Base-by-base conservation (phyloP, 1,140 invertebrate species). In the Drosophila guanche region DNA sequence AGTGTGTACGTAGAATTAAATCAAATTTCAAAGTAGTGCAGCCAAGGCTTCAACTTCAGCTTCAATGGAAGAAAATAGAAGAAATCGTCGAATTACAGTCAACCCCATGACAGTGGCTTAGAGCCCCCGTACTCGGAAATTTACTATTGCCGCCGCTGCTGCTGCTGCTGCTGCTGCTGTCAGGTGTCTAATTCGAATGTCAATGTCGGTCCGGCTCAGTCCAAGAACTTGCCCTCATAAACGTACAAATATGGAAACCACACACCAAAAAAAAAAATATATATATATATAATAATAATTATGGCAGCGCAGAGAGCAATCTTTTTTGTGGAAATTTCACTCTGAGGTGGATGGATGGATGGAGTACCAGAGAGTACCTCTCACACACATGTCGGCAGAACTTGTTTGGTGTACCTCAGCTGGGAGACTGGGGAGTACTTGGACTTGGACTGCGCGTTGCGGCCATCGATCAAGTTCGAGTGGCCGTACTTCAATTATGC, bases 101-200 rank as follows among this genome's bases (percentile, higher is more conserved):
- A 55, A 55, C 23, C 8, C 27, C 51, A 27, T 51, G 50, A 37
- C 12, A 51, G 14, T 41, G 45, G 41, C 46, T 69, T 55, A 59
- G 61, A 80, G 80, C 50, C 63, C 46, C 52, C 40, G 46, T 58
- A 58, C 69, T 65, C 65, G 55, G 71, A 67, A 72, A 72, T 69
- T 63, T 20, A 37, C 25, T 5, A 6, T 27, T 27, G 25, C 3
- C 10, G 8, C n/a, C n/a, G n/a, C 3, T 37, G 33, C 3, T 33
- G 33, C 10, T 37, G 33, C 1, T 37, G 33, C 10, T 37, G 33
- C 1, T 37, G 8, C 62, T 53, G 62, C 67, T 75, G 70, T 83
- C 78, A 88, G 83, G 83, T 88, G 83, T 88, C 83, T 76, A 83
- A 88, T 88, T 88, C 78, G 75, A 88, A 88, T 88, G 83, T 88